A percentile compares a stretch with the other conserved stretches of the same genome.
Conservation (phyloP, 2,797 vertebrate species). For the Microcaecilia unicolor region DNA sequence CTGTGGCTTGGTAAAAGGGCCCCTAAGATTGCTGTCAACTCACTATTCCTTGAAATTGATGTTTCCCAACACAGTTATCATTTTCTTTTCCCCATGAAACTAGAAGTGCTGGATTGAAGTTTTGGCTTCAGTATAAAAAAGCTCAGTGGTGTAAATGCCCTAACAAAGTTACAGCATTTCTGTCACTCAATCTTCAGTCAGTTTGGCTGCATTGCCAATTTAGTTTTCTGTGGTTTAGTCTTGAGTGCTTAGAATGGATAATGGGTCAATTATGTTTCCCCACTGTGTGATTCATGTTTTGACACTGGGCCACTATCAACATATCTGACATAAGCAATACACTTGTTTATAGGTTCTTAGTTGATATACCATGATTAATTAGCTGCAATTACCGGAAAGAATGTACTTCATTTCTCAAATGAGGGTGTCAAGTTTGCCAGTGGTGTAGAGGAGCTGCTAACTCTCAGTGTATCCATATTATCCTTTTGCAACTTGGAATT, state of each 20-base stretch:
- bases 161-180: not conserved
- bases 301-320: not conserved
- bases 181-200: not conserved
- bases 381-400: not conserved
- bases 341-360: conserved; percentile 9
- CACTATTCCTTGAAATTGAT: no score
- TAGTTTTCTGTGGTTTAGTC: conserved; percentile 4
- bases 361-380: conserved; percentile 12
- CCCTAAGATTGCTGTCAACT: no score
- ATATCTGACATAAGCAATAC: not conserved
- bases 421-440: not conserved
- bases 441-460: conserved; percentile 3
- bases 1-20: no score
- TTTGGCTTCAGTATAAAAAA: no score
- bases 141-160: not conserved
- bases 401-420: not conserved
- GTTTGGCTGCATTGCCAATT: not conserved
- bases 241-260: not conserved
- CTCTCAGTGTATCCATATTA: conserved; percentile 1
- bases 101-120: no score
- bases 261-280: not conserved
- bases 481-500: conserved; percentile 4
- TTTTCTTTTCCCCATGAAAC: no score
- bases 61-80: no score
- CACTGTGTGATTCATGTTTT: not conserved